A percentile compares a stretch with the other conserved stretches of the same genome.
phyloP scores from a whole-genome alignment of 2,888 invertebrate genomes.

The Torymus aiolomorphi region DNA sequence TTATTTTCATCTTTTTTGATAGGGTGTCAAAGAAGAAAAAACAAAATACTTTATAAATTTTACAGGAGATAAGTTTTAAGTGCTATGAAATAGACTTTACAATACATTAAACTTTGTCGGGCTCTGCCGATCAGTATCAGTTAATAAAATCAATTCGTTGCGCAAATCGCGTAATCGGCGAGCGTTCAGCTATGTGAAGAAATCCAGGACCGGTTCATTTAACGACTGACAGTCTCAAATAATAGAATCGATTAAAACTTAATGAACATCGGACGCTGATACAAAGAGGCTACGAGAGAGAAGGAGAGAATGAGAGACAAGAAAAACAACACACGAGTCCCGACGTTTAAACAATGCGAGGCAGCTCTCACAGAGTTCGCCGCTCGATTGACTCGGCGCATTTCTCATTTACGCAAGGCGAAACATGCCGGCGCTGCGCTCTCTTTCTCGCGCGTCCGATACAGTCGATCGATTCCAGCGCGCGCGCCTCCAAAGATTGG shows the following conservation, averaged over 20 bases:
- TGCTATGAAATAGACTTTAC: too few relatives aligned
- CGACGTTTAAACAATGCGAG: conserved; percentile 12
- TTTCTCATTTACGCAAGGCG: conserved; percentile 54
- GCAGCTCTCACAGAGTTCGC: conserved; percentile 17
- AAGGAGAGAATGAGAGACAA: background rate
- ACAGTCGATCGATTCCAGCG: conserved; percentile 42
- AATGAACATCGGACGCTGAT: background rate
- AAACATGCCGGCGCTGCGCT: conserved; percentile 11
- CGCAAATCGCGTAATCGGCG: background rate
- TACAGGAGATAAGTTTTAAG: too few relatives aligned
- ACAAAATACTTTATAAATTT: too few relatives aligned
- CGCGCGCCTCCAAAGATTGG: conserved; percentile 19
- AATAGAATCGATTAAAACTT: conserved; percentile 26
- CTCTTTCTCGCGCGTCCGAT: conserved; percentile 16
- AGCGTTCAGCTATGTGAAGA: background rate
- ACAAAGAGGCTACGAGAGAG: background rate
- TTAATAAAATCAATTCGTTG: background rate
- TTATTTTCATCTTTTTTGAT: too few relatives aligned
- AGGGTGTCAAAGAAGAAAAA: too few relatives aligned
- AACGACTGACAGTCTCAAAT: conserved; percentile 11
- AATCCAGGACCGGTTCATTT: background rate
- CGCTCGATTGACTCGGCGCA: conserved; percentile 43
- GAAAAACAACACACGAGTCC: too few relatives aligned
- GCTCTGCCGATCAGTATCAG: too few relatives aligned
- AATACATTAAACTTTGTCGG: too few relatives aligned